Percentiles rank a stretch among this genome's conserved stretches.
Evolutionary conservation across 2,113 vertebrate species (phyloP).

Genomic region (Cygnus buccinator): DNA sequence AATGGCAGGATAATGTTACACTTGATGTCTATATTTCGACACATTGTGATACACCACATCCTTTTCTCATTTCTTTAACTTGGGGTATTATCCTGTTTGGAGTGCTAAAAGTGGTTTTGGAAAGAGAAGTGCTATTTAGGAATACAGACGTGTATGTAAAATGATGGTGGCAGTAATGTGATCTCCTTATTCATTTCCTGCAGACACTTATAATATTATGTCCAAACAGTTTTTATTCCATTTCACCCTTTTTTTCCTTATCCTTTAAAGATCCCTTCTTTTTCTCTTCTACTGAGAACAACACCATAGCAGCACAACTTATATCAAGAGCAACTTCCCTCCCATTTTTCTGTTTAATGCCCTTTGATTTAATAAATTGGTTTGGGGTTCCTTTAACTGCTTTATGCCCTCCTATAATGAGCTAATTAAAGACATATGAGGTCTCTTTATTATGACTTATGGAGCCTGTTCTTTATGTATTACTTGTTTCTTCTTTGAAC

Average conservation of each 20-base stretch:
- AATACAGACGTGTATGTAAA: not conserved
- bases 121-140: not conserved
- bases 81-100: not conserved
- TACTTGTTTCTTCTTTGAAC: slow-evolving; percentile 38
- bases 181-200: not conserved
- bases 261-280: not conserved
- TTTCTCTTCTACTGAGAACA: not conserved
- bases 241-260: not conserved
- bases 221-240: not conserved
- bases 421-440: slow-evolving; percentile 7
- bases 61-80: not conserved
- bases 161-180: not conserved
- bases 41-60: not conserved
- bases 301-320: not conserved
- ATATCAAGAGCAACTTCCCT: not conserved
- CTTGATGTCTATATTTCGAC: not conserved
- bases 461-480: not conserved
- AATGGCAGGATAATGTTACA: slow-evolving; percentile 15
- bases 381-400: not conserved
- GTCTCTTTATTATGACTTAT: not conserved
- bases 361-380: slow-evolving; percentile 27
- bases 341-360: not conserved
- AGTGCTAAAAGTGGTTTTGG: not conserved
- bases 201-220: not conserved
- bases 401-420: slow-evolving; percentile 9